Evolutionary conservation across 2,113 vertebrate genomes (phyloP), one percentile per base, ranked within the genome.

Genomic region (Microcebus tavaratra): DNA sequence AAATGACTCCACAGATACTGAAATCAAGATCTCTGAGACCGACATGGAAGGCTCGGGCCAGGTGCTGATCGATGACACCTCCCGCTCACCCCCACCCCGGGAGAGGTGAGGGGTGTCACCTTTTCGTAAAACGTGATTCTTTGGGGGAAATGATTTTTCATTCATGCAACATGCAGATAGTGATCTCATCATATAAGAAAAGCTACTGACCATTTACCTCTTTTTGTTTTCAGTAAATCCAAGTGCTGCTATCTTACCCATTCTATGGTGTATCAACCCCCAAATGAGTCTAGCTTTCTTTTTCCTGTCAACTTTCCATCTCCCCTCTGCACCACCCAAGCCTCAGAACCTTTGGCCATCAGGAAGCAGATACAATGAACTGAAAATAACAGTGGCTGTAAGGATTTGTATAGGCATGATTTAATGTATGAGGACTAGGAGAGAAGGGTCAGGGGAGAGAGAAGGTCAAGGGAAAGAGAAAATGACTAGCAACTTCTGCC

Each of bases 301-400:
- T 98, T 99, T 99, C 98, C 99, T 98, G 98, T 98, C 79, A 75
- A 96, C 95, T 98, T 98, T 94, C 98, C 97, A 97, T 96, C 97
- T 97, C 98, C 98, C 95, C 98, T 99, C 98, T 99, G 98, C 98
- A 99, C 99, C 98, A 99, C 99, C 99, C 99, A 99, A 98, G 99
- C 99, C 99, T 99, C 98, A 98, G 99, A 99, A 99, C 99, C 99
- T 99, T 98, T 99, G 99, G 99, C 99, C 99, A 98, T 98, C 99
- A 99, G 99, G 99, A 99, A 99, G 98, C 98, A 99, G 99, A 99
- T 99, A 99, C 99, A 99, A 99, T 99, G 98, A 99, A 99, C 98
- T 99, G 99, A 99, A 99, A 99, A 99, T 99, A 99, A 99, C 98
- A 99, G 98, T 97, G 96, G 97, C 98, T 98, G 97, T 98, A 98